phyloP scores from a whole-genome alignment of 2,113 vertebrate genomes.

The Alectura lathami region DNA sequence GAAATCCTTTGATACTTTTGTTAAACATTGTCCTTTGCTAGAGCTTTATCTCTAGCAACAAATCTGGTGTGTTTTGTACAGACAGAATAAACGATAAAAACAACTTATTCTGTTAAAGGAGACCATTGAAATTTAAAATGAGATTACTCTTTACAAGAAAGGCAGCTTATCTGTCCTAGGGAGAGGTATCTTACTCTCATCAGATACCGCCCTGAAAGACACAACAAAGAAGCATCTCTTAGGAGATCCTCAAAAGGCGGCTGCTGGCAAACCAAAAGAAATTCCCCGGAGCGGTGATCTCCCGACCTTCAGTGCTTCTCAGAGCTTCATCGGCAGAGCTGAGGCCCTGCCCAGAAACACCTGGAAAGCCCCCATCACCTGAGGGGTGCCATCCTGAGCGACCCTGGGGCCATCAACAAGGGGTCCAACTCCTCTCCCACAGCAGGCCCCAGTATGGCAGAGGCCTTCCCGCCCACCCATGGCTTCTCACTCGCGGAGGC shows the following conservation, averaged over 20 bases:
- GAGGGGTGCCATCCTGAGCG: no score
- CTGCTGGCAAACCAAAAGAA: rapidly evolving
- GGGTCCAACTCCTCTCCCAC: no score
- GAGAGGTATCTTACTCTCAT: neutral
- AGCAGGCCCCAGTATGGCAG: rapidly evolving
- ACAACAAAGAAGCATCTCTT: rapidly evolving
- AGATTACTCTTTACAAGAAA: neutral
- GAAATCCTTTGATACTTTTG: slow-evolving; percentile 19
- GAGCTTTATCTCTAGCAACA: neutral
- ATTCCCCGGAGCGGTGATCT: rapidly evolving
- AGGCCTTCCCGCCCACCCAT: no score
- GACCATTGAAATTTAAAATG: neutral
- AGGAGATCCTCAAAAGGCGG: rapidly evolving
- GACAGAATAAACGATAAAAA: neutral
- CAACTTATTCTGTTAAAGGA: neutral
- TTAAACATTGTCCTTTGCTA: neutral
- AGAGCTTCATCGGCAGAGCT: neutral
- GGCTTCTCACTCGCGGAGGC: no score
- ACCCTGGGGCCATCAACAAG: neutral
- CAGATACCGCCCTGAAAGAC: rapidly evolving
- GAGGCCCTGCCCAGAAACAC: rapidly evolving
- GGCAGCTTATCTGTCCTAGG: neutral
- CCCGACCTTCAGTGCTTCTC: neutral
- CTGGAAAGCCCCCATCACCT: rapidly evolving
- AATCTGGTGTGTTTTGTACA: neutral